Evolutionary conservation across 2,888 invertebrate genomes (phyloP).

Genomic region (Spialia ferax): DNA sequence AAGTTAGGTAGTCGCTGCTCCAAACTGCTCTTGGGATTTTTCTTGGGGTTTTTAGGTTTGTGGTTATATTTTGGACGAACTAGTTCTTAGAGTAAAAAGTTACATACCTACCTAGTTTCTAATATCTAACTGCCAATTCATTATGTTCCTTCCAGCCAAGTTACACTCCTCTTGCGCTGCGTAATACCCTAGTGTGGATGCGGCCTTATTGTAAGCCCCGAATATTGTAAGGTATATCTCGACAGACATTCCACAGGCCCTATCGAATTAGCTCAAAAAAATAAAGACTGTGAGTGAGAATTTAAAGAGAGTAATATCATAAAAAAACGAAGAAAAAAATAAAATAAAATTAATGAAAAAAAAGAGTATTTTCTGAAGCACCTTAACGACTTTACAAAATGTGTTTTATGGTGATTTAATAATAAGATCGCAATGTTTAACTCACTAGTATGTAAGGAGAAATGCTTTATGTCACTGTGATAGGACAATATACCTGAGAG

Average conservation of each 20-base stretch:
- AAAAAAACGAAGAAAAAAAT: conserved; percentile 55
- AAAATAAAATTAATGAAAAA: conserved; percentile 44
- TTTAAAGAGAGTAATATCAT: conserved; percentile 73
- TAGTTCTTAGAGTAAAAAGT: neutral
- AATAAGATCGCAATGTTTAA: conserved; percentile 81
- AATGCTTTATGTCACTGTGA: conserved; percentile 86
- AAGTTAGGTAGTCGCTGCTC: neutral
- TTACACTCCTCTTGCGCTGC: conserved; percentile 30
- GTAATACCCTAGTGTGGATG: conserved; percentile 24
- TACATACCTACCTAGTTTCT: neutral
- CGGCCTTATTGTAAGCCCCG: conserved; percentile 41
- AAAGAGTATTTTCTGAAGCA: conserved; percentile 82
- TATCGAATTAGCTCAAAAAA: conserved; percentile 79
- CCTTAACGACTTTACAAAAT: conserved; percentile 79
- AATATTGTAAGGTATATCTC: conserved; percentile 58
- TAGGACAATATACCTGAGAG: conserved; percentile 79
- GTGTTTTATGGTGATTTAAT: conserved; percentile 82
- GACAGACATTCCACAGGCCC: conserved; percentile 80
- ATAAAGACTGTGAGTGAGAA: conserved; percentile 81
- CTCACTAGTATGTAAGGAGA: conserved; percentile 86
- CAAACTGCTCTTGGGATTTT: neutral
- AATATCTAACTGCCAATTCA: neutral
- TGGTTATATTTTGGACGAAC: neutral
- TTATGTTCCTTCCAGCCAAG: neutral
- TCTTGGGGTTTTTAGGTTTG: too few relatives aligned